A percentile compares a stretch with the other conserved stretches of the same genome.
Evolutionary conservation across 2,113 vertebrate genomes (phyloP).

Genomic region (Carassius gibelio): DNA sequence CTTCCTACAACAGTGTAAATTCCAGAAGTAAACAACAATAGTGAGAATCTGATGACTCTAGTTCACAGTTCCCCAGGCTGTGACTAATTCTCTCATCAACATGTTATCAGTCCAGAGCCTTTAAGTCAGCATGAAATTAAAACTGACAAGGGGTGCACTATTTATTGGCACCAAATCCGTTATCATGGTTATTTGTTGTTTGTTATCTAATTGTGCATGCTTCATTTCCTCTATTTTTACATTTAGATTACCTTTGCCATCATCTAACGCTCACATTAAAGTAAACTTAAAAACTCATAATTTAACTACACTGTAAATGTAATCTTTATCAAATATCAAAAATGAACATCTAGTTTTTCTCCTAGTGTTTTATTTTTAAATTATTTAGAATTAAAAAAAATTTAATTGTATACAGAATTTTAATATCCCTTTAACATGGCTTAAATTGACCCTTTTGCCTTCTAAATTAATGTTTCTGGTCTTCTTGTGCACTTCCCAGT

Average conservation of each 20-base stretch:
- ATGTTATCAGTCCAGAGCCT: neutral
- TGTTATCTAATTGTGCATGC: neutral
- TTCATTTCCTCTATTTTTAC: neutral
- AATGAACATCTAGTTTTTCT: neutral
- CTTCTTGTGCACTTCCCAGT: neutral
- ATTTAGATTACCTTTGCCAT: neutral
- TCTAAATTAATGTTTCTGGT: neutral
- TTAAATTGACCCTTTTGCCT: neutral
- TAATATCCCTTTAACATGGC: neutral
- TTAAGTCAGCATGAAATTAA: neutral
- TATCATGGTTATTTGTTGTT: neutral
- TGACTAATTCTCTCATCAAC: neutral
- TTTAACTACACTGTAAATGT: too few relatives aligned
- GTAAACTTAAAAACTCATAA: too few relatives aligned
- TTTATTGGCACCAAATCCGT: too few relatives aligned
- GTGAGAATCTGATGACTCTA: neutral
- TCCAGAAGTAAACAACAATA: slow-evolving; percentile 17
- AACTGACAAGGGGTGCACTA: neutral
- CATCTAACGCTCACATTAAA: too few relatives aligned
- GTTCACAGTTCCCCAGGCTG: slow-evolving; percentile 7
- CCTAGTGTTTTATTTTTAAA: too few relatives aligned
- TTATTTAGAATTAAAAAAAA: too few relatives aligned
- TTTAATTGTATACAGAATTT: neutral
- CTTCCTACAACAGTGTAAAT: neutral
- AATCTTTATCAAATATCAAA: too few relatives aligned